Conservation (phyloP, 2,797 vertebrate species). For the Orestias chungarensis region DNA sequence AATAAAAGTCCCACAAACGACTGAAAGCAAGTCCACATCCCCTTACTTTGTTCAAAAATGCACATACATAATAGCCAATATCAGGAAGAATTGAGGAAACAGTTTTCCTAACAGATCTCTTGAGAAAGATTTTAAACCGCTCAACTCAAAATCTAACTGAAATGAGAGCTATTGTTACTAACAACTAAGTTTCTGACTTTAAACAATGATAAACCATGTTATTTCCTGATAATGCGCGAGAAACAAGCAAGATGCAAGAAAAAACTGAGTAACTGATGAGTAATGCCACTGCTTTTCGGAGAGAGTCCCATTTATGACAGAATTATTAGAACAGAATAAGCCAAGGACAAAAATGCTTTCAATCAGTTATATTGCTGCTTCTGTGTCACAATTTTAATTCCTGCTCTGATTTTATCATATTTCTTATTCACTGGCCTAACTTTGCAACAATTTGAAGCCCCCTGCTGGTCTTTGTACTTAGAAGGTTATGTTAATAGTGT, state of each 20-base stretch:
- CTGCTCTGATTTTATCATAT: background rate
- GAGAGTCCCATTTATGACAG: background rate
- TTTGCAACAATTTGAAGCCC: background rate
- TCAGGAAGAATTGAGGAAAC: background rate
- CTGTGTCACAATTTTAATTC: background rate
- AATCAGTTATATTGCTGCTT: constrained; percentile 4
- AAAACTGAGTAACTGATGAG: background rate
- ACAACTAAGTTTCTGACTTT: background rate
- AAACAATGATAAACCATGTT: background rate
- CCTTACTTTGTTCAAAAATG: background rate
- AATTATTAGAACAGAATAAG: background rate
- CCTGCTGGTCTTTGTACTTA: background rate
- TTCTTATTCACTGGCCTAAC: background rate
- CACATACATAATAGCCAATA: background rate
- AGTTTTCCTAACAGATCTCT: background rate
- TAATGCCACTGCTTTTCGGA: background rate
- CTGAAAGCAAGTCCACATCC: background rate
- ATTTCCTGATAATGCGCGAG: background rate
- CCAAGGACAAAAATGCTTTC: background rate
- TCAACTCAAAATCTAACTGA: background rate
- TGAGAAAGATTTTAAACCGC: background rate
- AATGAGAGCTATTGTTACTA: background rate
- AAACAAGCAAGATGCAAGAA: background rate
- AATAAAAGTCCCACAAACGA: background rate
- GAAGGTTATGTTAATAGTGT: too few species aligned